A percentile compares a stretch with the other conserved stretches of the same genome.
Evolutionary conservation across 1,140 invertebrate species (phyloP).

Genomic region (Laupala kohalensis): DNA sequence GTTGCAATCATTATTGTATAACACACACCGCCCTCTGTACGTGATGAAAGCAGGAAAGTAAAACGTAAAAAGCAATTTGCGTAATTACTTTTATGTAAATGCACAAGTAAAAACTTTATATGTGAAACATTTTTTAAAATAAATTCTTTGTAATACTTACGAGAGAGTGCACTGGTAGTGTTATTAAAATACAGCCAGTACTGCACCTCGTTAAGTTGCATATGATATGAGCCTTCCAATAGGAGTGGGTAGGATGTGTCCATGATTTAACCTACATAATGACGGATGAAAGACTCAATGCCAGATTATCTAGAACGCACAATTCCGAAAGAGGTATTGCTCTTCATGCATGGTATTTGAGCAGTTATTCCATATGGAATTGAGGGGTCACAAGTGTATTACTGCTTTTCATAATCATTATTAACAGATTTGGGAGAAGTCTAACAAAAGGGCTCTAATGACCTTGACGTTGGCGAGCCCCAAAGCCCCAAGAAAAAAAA

Average conservation of each 20-base stretch:
- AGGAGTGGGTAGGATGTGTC: too few relatives aligned
- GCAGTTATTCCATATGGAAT: too few relatives aligned
- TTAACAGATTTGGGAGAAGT: too few relatives aligned
- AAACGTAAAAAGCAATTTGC: background rate
- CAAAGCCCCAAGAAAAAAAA: too few relatives aligned
- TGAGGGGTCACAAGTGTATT: too few relatives aligned
- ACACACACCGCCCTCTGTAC: too few relatives aligned
- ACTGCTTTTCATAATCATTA: too few relatives aligned
- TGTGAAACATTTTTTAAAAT: background rate
- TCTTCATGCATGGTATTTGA: too few relatives aligned
- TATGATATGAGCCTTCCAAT: background rate
- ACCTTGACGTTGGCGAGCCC: too few relatives aligned
- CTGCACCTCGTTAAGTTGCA: background rate
- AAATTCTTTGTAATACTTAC: background rate
- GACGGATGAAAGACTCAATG: background rate
- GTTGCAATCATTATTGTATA: too few relatives aligned
- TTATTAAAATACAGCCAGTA: background rate
- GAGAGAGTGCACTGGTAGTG: background rate
- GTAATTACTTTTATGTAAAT: background rate
- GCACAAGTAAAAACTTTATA: background rate
- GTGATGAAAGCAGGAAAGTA: background rate
- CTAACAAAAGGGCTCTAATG: too few relatives aligned
- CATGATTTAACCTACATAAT: background rate
- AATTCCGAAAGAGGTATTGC: too few relatives aligned
- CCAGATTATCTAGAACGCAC: background rate